Percentiles rank a stretch among this genome's conserved stretches.
Evolutionary conservation across 2,113 vertebrate species (phyloP).

Genomic region (Hippocampus mohnikei): DNA sequence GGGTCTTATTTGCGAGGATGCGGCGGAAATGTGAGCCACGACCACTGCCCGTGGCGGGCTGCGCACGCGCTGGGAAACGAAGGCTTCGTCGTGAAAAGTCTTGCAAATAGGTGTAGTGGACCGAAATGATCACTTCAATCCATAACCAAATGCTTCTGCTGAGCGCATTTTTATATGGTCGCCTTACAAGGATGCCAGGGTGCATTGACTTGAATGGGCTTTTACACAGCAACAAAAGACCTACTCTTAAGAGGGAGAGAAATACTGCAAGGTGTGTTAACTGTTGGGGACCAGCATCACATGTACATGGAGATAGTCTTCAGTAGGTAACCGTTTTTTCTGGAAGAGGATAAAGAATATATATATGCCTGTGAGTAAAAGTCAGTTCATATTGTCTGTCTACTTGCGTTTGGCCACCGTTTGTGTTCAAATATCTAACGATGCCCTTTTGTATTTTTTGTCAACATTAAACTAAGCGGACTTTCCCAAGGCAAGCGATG

Average conservation of each 20-base stretch:
- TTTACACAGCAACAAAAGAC: neutral
- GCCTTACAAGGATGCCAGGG: neutral
- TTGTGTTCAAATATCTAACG: no score
- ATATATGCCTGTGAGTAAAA: no score
- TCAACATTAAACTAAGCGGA: no score
- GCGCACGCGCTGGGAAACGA: neutral
- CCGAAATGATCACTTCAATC: constrained; percentile 33
- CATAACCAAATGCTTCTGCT: constrained; percentile 36
- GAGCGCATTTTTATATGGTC: constrained; percentile 3
- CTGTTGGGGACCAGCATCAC: no score
- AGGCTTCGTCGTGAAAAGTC: constrained; percentile 23
- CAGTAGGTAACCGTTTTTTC: no score
- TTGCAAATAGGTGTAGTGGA: constrained; percentile 29
- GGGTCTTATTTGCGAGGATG: constrained; percentile 14
- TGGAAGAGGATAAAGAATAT: no score
- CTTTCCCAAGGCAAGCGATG: no score
- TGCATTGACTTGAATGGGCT: neutral
- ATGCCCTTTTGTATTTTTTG: no score
- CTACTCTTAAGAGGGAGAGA: neutral
- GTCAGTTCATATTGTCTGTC: no score
- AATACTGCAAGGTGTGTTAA: neutral
- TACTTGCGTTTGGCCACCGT: no score
- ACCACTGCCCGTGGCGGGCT: neutral
- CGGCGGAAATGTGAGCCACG: neutral
- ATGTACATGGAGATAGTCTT: no score